Percentiles rank a stretch among this genome's conserved stretches.
Conservation (phyloP, 2,113 vertebrate species). For the Patagioenas fasciata region DNA sequence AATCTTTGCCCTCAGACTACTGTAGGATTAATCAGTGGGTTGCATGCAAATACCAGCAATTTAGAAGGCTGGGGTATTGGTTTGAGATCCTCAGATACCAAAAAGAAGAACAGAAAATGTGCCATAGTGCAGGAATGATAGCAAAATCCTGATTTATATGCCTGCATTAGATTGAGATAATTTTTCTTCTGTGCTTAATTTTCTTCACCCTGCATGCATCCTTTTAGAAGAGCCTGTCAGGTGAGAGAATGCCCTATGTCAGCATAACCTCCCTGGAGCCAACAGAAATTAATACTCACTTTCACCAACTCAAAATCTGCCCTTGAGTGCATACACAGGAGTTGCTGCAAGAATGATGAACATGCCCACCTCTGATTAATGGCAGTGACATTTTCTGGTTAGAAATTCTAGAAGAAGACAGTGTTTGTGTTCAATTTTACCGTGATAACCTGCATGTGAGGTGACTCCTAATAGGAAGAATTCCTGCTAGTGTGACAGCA, state of each 20-base stretch:
- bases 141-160: background rate
- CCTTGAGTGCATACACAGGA: background rate
- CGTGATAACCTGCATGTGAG: background rate
- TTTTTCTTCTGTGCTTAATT: background rate
- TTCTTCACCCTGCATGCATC: background rate
- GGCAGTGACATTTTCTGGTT: background rate
- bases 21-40: background rate
- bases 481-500: background rate
- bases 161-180: background rate
- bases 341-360: background rate
- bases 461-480: background rate
- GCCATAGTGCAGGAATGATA: background rate
- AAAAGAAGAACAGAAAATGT: background rate
- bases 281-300: background rate
- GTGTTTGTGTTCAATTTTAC: background rate
- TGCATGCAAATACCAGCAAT: background rate
- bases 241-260: background rate
- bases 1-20: slow-evolving; percentile 25
- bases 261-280: background rate
- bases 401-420: background rate
- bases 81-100: background rate
- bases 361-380: background rate
- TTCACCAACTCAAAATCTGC: background rate
- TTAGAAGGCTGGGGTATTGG: background rate
- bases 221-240: background rate